phyloP scores from a whole-genome alignment of 2,113 vertebrate genomes.

The Patagioenas fasciata region DNA sequence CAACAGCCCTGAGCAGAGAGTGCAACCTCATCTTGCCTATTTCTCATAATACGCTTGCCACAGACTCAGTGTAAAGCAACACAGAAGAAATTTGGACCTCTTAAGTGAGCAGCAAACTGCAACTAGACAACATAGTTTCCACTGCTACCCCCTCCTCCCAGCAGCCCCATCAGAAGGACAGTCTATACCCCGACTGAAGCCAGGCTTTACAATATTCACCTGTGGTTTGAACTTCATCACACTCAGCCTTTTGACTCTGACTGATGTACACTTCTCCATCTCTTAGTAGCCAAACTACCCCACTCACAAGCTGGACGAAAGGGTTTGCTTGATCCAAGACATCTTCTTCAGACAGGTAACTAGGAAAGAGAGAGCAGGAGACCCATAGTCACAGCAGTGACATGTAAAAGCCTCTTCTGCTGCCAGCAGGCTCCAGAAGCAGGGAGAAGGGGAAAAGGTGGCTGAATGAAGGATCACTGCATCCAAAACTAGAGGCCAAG shows the following conservation, averaged over 20 bases:
- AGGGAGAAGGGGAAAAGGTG: neutral
- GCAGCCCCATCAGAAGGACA: neutral
- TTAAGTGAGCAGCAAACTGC: neutral
- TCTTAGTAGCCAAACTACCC: conserved; percentile 93
- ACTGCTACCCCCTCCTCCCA: neutral
- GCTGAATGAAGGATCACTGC: neutral
- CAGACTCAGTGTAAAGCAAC: neutral
- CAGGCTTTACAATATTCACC: conserved; percentile 67
- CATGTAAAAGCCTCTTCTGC: neutral
- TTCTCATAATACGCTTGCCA: neutral
- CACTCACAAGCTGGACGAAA: conserved; percentile 91
- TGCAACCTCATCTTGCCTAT: neutral
- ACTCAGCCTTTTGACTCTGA: conserved; percentile 83
- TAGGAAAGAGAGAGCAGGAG: conserved; percentile 61
- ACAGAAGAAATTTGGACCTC: neutral
- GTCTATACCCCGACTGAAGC: neutral
- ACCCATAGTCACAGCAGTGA: neutral
- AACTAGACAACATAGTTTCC: neutral
- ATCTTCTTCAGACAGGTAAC: conserved; percentile 91
- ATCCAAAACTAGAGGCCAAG: neutral
- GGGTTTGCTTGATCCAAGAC: conserved; percentile 85
- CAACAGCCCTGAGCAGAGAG: neutral
- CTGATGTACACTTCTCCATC: conserved; percentile 84
- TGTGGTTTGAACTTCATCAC: conserved; percentile 82
- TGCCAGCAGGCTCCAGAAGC: neutral